Evolutionary conservation across 2,888 invertebrate genomes (phyloP).

Genomic region (Steinernema carpocapsae): DNA sequence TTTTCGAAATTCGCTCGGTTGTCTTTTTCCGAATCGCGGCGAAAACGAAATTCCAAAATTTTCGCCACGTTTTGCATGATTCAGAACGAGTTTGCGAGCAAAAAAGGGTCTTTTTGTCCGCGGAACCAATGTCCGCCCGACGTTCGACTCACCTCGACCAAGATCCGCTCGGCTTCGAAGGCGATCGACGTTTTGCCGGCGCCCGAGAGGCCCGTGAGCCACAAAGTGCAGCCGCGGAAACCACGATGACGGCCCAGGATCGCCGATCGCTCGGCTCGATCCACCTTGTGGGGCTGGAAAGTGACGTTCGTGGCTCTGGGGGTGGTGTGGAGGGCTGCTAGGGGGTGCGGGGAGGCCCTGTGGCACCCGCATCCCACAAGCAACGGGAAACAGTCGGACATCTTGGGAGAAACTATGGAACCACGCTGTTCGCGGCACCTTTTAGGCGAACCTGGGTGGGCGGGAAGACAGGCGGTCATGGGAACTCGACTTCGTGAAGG

Average conservation of each 20-base stretch:
- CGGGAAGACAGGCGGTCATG: background rate
- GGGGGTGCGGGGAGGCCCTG: background rate
- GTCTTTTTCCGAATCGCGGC: background rate
- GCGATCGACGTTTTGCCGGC: slow-evolving; percentile 98
- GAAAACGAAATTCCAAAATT: no score
- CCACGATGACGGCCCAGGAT: slow-evolving; percentile 77
- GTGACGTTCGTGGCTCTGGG: slow-evolving; percentile 45
- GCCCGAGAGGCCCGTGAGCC: slow-evolving; percentile 80
- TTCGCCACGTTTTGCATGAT: no score
- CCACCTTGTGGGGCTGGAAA: slow-evolving; percentile 86
- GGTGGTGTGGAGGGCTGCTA: slow-evolving; percentile 1
- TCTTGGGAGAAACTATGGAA: background rate
- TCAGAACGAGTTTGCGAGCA: no score
- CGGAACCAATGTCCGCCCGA: no score
- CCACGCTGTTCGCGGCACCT: background rate
- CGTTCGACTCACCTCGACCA: slow-evolving; percentile 72
- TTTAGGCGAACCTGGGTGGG: slow-evolving; percentile 1
- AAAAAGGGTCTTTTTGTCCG: no score
- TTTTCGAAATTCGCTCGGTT: background rate
- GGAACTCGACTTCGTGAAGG: background rate
- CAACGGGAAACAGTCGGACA: slow-evolving; percentile 17
- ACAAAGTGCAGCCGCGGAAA: slow-evolving; percentile 77
- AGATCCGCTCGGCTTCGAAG: slow-evolving; percentile 90
- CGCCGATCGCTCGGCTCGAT: slow-evolving; percentile 86
- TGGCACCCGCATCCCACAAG: background rate